phyloP scores from a whole-genome alignment of 2,888 invertebrate genomes.

The Campoletis raptor region DNA sequence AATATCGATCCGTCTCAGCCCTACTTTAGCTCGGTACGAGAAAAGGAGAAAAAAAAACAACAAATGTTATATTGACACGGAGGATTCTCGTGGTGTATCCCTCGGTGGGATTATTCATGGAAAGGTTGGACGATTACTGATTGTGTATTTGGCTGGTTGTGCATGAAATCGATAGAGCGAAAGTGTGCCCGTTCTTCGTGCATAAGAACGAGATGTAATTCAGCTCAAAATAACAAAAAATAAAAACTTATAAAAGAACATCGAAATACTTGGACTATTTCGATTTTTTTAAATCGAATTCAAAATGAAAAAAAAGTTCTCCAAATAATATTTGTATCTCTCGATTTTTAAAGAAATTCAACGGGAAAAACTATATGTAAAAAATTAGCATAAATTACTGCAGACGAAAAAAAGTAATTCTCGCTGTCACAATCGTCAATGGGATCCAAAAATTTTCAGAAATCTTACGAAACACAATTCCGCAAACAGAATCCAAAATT shows the following conservation, averaged over 20 bases:
- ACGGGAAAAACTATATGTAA: not conserved
- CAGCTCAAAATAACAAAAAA: not conserved
- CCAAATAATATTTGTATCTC: not conserved
- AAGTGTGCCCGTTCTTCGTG: slow-evolving; percentile 9
- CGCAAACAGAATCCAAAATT: not conserved
- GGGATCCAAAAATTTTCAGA: not conserved
- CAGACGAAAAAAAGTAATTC: not conserved
- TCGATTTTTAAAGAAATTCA: not conserved
- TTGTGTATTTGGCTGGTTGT: slow-evolving; percentile 17
- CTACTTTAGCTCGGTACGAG: not conserved
- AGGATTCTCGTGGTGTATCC: not conserved
- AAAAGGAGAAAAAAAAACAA: slow-evolving; percentile 12
- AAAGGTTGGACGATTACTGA: slow-evolving; percentile 7
- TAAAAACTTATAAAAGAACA: not conserved
- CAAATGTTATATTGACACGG: slow-evolving; percentile 17
- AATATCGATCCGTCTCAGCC: slow-evolving; percentile 19
- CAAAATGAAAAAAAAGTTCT: not conserved
- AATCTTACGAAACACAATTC: not conserved
- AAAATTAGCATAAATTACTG: not conserved
- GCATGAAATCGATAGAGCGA: slow-evolving; percentile 20
- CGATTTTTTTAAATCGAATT: not conserved
- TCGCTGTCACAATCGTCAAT: not conserved
- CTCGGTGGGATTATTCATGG: slow-evolving; percentile 3
- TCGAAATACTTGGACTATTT: not conserved
- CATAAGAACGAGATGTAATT: not conserved